These are phyloP conservation scores for Passerina amoena DNA, from an alignment of 2,113 vertebrate species.

Conservation along the genomic window DNA sequence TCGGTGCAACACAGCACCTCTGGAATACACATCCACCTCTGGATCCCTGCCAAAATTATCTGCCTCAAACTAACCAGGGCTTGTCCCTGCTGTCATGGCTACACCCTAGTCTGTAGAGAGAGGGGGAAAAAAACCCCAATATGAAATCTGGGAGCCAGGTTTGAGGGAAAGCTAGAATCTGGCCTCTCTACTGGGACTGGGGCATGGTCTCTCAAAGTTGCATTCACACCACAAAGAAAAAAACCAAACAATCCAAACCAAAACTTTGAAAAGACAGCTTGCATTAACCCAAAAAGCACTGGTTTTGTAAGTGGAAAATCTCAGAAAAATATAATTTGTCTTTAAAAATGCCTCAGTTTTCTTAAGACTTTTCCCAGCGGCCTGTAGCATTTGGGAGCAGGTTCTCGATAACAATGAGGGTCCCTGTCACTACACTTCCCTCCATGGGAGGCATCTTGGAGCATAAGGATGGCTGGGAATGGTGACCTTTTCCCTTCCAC, in stretches of 20 bases:
- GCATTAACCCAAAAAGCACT: background rate
- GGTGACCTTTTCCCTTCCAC: background rate
- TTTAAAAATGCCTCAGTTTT: background rate
- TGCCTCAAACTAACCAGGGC: background rate
- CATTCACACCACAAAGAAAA: background rate
- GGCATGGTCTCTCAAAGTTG: background rate
- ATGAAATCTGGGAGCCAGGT: background rate
- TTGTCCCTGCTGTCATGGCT: background rate
- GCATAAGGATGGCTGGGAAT: background rate
- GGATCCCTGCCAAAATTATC: background rate
- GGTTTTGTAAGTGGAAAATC: background rate
- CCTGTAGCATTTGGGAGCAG: background rate
- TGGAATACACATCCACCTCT: background rate
- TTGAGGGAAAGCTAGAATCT: background rate
- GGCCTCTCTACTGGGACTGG: background rate
- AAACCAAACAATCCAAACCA: background rate
- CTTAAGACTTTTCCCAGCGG: background rate
- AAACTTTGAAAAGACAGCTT: background rate
- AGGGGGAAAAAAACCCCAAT: fast-evolving
- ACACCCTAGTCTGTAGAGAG: background rate
- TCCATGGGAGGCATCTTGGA: background rate
- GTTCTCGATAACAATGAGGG: fast-evolving
- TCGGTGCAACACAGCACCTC: fast-evolving
- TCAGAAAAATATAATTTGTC: background rate
- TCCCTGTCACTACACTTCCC: fast-evolving